phyloP scores from a whole-genome alignment of 2,888 invertebrate species.

The Euclidia mi region DNA sequence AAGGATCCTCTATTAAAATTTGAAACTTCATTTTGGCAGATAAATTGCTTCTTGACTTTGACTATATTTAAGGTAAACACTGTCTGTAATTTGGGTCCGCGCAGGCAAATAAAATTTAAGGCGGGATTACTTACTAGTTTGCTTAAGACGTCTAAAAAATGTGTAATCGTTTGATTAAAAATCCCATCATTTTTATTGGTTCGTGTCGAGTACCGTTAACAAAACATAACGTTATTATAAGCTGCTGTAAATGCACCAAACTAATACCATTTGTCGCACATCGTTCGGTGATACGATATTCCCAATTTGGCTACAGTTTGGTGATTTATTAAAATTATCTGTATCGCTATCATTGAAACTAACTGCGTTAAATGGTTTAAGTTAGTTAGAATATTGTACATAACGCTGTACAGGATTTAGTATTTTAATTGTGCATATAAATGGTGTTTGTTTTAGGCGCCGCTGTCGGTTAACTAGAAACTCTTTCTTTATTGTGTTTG shows the following conservation, averaged over 20 bases:
- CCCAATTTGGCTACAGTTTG: slow-evolving; percentile 54
- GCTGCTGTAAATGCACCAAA: slow-evolving; percentile 34
- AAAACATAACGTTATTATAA: slow-evolving; percentile 7
- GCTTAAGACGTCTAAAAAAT: slow-evolving; percentile 24
- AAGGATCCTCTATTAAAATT: slow-evolving; percentile 84
- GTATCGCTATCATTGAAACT: slow-evolving; percentile 39
- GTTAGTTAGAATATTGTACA: slow-evolving; percentile 40
- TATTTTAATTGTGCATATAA: slow-evolving; percentile 14
- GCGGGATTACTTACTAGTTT: slow-evolving; percentile 42
- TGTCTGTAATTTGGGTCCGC: slow-evolving; percentile 76
- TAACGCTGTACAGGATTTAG: slow-evolving; percentile 24
- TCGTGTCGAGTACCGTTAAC: no score
- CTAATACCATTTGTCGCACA: slow-evolving; percentile 46
- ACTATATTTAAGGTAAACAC: slow-evolving; percentile 83
- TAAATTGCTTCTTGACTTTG: slow-evolving; percentile 87
- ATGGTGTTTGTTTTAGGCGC: slow-evolving; percentile 4
- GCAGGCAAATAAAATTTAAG: slow-evolving; percentile 75
- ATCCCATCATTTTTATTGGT: no score
- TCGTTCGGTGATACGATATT: slow-evolving; percentile 37
- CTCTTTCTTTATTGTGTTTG: slow-evolving; percentile 1
- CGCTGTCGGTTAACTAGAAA: not conserved
- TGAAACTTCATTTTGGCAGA: slow-evolving; percentile 85
- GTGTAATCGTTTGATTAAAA: not conserved
- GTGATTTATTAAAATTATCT: slow-evolving; percentile 53
- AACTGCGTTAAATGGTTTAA: slow-evolving; percentile 45